phyloP scores from a whole-genome alignment of 1,140 invertebrate genomes.

The Campoletis sonorensis region DNA sequence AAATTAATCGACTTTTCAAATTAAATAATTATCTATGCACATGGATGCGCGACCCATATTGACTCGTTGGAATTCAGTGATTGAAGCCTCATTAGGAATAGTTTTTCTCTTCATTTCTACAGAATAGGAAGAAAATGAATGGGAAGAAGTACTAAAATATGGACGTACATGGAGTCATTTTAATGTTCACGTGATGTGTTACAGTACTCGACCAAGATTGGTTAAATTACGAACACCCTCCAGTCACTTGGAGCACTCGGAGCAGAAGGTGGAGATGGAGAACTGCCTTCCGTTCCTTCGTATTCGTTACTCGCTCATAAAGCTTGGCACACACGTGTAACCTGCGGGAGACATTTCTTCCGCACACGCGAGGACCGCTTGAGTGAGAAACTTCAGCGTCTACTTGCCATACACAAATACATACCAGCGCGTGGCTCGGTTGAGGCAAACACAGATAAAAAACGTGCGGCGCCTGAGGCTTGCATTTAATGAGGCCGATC shows the following conservation, averaged over 20 bases:
- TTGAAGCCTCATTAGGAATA: background rate
- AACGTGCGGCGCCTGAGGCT: constrained; percentile 50
- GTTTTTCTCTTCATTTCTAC: background rate
- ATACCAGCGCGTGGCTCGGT: background rate
- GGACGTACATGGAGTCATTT: background rate
- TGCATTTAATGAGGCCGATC: constrained; percentile 56
- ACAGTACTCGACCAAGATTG: constrained; percentile 43
- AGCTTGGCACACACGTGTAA: background rate
- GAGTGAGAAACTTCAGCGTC: constrained; percentile 1
- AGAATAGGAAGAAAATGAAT: background rate
- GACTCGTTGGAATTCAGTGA: no score
- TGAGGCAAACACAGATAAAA: constrained; percentile 50
- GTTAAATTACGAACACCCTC: constrained; percentile 55
- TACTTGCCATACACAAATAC: background rate
- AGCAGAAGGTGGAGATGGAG: background rate
- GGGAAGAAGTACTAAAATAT: background rate
- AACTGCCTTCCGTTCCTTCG: background rate
- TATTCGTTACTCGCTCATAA: background rate
- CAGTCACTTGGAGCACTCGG: constrained; percentile 28
- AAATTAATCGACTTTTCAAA: no score
- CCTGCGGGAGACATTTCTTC: background rate
- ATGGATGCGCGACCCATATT: no score
- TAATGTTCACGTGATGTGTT: background rate
- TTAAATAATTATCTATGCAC: no score
- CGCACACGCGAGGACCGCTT: background rate